These are phyloP conservation scores for Medauroidea extradentata DNA, from an alignment of 1,140 invertebrate genomes.

Conservation along the genomic window DNA sequence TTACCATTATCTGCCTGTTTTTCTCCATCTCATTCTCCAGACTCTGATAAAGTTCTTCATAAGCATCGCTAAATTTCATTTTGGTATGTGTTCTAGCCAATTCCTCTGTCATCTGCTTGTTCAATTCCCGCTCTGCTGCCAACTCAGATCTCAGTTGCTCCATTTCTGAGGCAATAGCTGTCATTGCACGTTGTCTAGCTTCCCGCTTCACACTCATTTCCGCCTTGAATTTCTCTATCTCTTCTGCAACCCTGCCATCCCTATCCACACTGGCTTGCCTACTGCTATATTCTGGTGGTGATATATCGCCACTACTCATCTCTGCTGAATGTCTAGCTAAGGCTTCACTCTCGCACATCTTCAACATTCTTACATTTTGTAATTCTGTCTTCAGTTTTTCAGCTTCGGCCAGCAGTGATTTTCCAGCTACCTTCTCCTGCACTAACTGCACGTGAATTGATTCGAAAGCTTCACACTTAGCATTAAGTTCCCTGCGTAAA, in stretches of 20 bases:
- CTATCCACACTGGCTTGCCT: background rate
- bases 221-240: slow-evolving; percentile 42
- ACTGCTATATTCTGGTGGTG: no score
- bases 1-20: background rate
- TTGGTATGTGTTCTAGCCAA: background rate
- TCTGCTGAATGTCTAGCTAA: background rate
- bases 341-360: background rate
- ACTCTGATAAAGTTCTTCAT: background rate
- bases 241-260: background rate
- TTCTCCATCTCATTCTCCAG: background rate
- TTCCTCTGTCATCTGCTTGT: slow-evolving; percentile 14
- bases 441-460: no score
- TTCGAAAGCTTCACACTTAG: no score
- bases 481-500: no score
- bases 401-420: no score
- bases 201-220: slow-evolving; percentile 42
- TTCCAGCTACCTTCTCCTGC: no score
- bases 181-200: slow-evolving; percentile 43
- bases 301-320: background rate
- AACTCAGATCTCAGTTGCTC: slow-evolving; percentile 41
- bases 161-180: slow-evolving; percentile 45
- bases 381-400: no score
- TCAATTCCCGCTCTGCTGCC: slow-evolving; percentile 42
- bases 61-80: background rate
- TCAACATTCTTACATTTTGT: no score